These are phyloP conservation scores for Lithophane leautieri DNA, from an alignment of 2,888 invertebrate species.

Conservation along the genomic window DNA sequence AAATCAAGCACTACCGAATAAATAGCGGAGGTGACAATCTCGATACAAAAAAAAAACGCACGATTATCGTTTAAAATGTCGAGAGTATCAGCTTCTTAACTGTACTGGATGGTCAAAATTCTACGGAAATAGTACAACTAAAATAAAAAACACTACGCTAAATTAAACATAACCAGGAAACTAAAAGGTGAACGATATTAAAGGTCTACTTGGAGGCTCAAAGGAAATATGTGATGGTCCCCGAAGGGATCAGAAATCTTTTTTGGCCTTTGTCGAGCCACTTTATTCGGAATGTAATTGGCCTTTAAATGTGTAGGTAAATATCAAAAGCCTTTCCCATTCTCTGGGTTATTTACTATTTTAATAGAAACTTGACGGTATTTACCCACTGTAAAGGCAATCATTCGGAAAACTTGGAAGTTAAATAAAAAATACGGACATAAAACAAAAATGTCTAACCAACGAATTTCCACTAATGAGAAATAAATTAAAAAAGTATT, in stretches of 20 bases:
- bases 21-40: slow-evolving; percentile 17
- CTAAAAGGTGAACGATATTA: slow-evolving; percentile 70
- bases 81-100: slow-evolving; percentile 42
- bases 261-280: slow-evolving; percentile 69
- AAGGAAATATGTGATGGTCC: slow-evolving; percentile 76
- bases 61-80: slow-evolving; percentile 4
- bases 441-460: neutral
- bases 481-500: slow-evolving; percentile 3
- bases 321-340: slow-evolving; percentile 63
- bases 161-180: slow-evolving; percentile 67
- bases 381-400: slow-evolving; percentile 16
- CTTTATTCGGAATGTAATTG: slow-evolving; percentile 75
- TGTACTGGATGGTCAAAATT: slow-evolving; percentile 73
- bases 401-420: slow-evolving; percentile 11
- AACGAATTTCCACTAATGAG: neutral
- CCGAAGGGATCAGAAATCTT: slow-evolving; percentile 73
- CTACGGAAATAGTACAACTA: slow-evolving; percentile 33
- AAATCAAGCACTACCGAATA: slow-evolving; percentile 4
- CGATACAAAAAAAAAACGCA: slow-evolving; percentile 7
- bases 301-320: slow-evolving; percentile 70
- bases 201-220: slow-evolving; percentile 72
- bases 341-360: slow-evolving; percentile 58
- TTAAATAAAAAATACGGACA: neutral
- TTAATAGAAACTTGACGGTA: slow-evolving; percentile 41
- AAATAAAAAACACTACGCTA: slow-evolving; percentile 57